Evolutionary conservation across 2,888 invertebrate genomes (phyloP), one percentile per base, ranked within the genome.

Genomic region (Diarsia dahlii): DNA sequence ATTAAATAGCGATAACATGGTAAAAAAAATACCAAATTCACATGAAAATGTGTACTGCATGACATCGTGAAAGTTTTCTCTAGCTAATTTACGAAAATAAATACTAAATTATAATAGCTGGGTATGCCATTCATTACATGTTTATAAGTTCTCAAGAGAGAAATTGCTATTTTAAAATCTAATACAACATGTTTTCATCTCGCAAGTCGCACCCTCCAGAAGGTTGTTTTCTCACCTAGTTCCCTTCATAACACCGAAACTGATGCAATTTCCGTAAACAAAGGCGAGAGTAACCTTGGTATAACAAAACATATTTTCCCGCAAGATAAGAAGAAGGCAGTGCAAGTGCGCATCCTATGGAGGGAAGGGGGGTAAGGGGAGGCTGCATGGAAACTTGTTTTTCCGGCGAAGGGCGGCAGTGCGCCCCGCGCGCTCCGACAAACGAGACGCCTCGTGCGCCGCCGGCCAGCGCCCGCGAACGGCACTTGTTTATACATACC

Each of bases 321-420:
- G 90, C 87, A 91, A 91, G 91, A 92, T 91, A 91, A 91, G 89
- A 90, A 82, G 88, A 90, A 89, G 86, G 84, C 90, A 93, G 90
- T 95, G 95, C 94, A 95, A 95, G 92, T 94, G 95, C 95, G 95
- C 95, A 95, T 94, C 92, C 89, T 81, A 89, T 79, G 84, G 75
- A 74, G 34, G 74, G 70, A 71, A 62, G 79, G 80, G 89, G 89
- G 85, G 39, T 39, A 89, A 91, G 92, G 64, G 93, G 95, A 96
- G 95, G 95, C 96, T 96, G 95, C 92, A 93, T 87, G 90, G 89
- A 92, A 91, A 92, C 89, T 91, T 91, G 91, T 91, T 94, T 94
- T 94, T 91, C 94, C 90, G 84, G 80, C 89, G 87, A 83, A 89
- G 89, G 92, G 92, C 95, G 95, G 93, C 95, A 96, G 96, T 96